Evolutionary conservation across 2,888 invertebrate genomes (phyloP).

Genomic region (Odontomyia ornata): DNA sequence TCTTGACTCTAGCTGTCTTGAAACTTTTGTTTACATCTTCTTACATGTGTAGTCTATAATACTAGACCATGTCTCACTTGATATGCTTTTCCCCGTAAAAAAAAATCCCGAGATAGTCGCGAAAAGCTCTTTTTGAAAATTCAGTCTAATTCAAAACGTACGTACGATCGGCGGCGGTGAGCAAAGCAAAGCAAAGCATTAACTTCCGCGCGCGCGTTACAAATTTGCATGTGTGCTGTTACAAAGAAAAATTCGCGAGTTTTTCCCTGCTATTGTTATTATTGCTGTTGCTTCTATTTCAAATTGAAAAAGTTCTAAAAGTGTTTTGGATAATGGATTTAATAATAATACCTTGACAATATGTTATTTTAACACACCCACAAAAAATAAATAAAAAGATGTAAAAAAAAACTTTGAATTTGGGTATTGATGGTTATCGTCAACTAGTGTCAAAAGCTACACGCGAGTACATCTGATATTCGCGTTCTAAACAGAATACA

Average conservation of each 20-base stretch:
- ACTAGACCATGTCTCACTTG: neutral
- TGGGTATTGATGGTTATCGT: no score
- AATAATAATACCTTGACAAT: constrained; percentile 1
- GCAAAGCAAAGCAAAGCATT: neutral
- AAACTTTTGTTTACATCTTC: constrained; percentile 11
- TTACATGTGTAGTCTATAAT: constrained; percentile 19
- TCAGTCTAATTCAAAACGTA: constrained; percentile 26
- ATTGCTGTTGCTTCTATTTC: no score
- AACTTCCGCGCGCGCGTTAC: neutral
- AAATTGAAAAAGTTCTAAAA: neutral
- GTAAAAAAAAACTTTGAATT: no score
- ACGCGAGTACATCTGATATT: no score
- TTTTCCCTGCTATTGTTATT: no score
- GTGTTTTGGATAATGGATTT: neutral
- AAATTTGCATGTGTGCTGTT: neutral
- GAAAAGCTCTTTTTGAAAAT: constrained; percentile 22
- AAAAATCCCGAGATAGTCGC: constrained; percentile 9
- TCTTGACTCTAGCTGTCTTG: constrained; percentile 3
- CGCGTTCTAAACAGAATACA: no score
- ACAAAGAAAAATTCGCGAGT: neutral
- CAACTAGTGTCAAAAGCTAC: no score
- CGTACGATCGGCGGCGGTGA: neutral
- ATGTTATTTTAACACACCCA: neutral
- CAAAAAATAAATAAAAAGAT: no score
- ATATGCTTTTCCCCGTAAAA: constrained; percentile 22